Base-by-base conservation (phyloP, 1,140 invertebrate species). In the Piezodorus guildinii region DNA sequence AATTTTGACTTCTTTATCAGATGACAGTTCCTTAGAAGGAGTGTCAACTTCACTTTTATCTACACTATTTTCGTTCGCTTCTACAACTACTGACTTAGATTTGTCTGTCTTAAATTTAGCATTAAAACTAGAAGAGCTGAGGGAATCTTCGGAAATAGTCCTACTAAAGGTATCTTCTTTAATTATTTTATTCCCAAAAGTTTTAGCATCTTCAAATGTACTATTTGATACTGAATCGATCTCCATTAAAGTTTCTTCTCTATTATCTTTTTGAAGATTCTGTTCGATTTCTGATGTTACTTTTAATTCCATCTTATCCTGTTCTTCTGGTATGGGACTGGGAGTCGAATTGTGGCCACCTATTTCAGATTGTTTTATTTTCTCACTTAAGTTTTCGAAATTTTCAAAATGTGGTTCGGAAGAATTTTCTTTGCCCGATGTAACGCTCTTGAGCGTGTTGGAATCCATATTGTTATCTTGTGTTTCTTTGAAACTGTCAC, bases 361-460 rank as follows among this genome's bases (percentile, higher is more conserved):
- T 39, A 39, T 21, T 44, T 68, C 71, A 51, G 62, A n/a, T 63
- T 68, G 69, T 68, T 44, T 62, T 23, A 66, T 27, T 66, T 62
- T 68, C 59, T 73, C 65, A 54, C 15, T 60, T 10, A 75, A 74
- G 66, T 73, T 76, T 54, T 71, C 70, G 0, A 75, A 76, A 66
- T 76, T 73, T 45, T 66, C 62, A 39, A 63, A 56, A n/a, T 60
- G 25, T 17, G 43, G 58, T 56, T 69, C 67, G 65, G 60, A 10
- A 66, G 68, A 66, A 58, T 65, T 58, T 17, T 71, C 43, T 65
- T 64, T 25, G 25, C 67, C 21, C 46, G 30, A 61, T 10, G 3
- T 23, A 56, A 56, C 17, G 15, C 52, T 56, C 27, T 25, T 39
- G 0, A 64, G 15, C 14, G 63, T 64, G 21, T 60, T 46, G 0